Conservation (phyloP, 2,797 vertebrate genomes). For the Danio tinwini region DNA sequence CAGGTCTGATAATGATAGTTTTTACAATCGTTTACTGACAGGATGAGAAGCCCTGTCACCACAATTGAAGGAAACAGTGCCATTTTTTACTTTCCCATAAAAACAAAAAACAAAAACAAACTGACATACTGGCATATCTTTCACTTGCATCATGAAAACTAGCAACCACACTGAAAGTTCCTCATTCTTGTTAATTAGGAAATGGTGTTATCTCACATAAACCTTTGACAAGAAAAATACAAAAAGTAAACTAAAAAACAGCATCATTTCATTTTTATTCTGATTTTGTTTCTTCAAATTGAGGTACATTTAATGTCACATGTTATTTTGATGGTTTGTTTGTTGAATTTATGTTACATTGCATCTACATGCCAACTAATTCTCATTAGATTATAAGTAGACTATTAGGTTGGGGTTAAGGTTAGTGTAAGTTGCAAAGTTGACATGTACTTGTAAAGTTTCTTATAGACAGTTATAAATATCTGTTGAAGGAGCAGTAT, state of each 20-base stretch:
- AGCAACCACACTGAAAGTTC: neutral
- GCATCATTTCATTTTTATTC: too few species aligned
- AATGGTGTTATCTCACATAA: conserved; percentile 5
- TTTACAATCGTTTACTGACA: neutral
- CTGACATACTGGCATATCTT: conserved; percentile 18
- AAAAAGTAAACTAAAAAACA: neutral
- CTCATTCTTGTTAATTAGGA: conserved; percentile 5
- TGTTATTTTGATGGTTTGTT: too few species aligned
- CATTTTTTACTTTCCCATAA: neutral
- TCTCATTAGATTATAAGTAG: too few species aligned
- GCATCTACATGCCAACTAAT: too few species aligned
- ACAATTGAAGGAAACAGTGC: neutral
- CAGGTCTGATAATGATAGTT: conserved; percentile 28
- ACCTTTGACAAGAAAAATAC: neutral
- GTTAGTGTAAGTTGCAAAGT: too few species aligned
- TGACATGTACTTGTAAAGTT: too few species aligned
- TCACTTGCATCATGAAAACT: conserved; percentile 24
- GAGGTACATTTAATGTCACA: neutral
- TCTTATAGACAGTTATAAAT: too few species aligned
- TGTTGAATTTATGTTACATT: too few species aligned
- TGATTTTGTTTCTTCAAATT: too few species aligned
- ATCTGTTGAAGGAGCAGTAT: too few species aligned
- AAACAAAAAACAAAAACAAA: neutral
- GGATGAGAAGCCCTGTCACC: neutral
- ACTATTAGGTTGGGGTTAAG: too few species aligned